Evolutionary conservation across 2,113 vertebrate genomes (phyloP), one percentile per base, ranked within the genome.

Genomic region (Mesoclemmys tuberculata): DNA sequence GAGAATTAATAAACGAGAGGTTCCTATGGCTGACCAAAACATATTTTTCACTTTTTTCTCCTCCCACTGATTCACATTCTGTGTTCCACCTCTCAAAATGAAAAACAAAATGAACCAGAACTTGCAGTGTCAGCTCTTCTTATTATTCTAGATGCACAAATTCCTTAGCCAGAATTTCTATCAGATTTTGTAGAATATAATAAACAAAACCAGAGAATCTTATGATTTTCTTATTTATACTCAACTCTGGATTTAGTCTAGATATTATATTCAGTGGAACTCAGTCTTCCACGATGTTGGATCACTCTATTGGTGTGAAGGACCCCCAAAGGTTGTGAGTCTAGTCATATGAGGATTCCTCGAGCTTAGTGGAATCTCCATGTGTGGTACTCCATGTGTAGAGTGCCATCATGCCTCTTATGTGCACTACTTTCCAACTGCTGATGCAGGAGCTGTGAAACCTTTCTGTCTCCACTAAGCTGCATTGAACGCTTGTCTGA

Each of bases 141-240:
- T 96, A 86, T 96, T 96, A 64, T 79, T 95, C 27, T 80, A 56
- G 68, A 88, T 87, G 90, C 49, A 96, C 88, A 96, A 96, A 96
- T 92, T 58, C 56, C 75, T 95, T 93, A 92, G 94, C 95, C 89
- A 96, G 94, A 92, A 82, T 74, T 96, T 97, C 90, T 84, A 78
- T 5, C 2, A 92, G 68, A 71, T 87, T 95, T 95, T 87, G 80
- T 88, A 84, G 84, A 94, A 19, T 64, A 29, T 46, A 95, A 92
- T 88, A 92, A 94, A 84, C 29, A 41, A 94, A 91, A 80, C 27
- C n/a, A 64, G 94, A 93, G 80, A 96, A 49, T 88, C 87, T 94
- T 74, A 78, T 48, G 52, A 88, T 80, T 97, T 97, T 71, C 35
- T 71, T 89, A 77, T 77, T 77, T 77, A 77, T 77, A 77, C 87